Evolutionary conservation across 2,113 vertebrate genomes (phyloP).

Genomic region (Lepus timidus): DNA sequence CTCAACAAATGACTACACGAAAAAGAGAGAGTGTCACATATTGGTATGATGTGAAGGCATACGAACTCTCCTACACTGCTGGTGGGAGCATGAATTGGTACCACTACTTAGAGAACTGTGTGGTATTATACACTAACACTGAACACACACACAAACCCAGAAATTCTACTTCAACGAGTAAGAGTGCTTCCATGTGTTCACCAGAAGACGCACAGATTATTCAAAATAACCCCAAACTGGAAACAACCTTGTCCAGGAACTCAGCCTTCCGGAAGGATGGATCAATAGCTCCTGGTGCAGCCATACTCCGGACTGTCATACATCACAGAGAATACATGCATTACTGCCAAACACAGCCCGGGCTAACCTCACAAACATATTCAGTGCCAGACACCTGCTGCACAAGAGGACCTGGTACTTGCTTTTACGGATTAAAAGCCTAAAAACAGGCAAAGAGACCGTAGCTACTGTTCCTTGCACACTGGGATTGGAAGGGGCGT

Average conservation of each 20-base stretch:
- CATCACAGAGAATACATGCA: not conserved
- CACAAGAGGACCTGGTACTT: not conserved
- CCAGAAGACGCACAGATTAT: not conserved
- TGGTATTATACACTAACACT: not conserved
- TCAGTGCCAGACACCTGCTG: not conserved
- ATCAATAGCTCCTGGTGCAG: not conserved
- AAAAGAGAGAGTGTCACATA: not conserved
- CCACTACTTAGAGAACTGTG: not conserved
- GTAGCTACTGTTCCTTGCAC: not conserved
- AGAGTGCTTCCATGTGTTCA: not conserved
- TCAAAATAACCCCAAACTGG: not conserved
- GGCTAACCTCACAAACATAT: not conserved
- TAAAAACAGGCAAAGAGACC: not conserved
- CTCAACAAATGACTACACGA: not conserved
- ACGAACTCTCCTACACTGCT: not conserved
- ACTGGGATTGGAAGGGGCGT: not conserved
- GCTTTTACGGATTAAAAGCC: not conserved
- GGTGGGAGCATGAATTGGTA: not conserved
- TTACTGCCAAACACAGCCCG: not conserved
- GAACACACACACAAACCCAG: not conserved
- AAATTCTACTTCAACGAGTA: not conserved
- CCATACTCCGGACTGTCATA: not conserved
- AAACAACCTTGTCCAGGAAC: not conserved
- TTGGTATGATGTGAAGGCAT: not conserved
- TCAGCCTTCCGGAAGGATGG: not conserved